Conservation (phyloP, 2,113 vertebrate genomes). For the Uria lomvia region DNA sequence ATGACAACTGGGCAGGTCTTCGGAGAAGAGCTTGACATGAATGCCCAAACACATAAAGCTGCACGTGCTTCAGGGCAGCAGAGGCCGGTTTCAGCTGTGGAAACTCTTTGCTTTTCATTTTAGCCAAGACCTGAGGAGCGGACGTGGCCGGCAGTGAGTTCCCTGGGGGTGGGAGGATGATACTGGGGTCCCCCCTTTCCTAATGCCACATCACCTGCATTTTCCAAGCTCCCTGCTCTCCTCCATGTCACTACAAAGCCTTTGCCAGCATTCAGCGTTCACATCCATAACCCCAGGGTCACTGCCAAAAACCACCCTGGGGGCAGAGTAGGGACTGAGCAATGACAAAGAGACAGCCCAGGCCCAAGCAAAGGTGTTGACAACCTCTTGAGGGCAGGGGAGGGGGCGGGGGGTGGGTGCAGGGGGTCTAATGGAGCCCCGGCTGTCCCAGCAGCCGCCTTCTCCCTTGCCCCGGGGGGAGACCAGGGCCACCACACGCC, state of each 20-base stretch:
- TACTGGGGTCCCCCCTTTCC: not conserved
- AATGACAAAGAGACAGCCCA: not conserved
- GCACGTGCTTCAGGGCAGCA: not conserved
- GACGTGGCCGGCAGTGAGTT: fast-evolving
- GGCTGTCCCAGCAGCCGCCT: not conserved
- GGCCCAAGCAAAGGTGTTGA: not conserved
- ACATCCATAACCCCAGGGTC: not conserved
- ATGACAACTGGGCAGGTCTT: not conserved
- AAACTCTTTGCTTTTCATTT: not conserved
- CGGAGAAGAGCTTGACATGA: not conserved
- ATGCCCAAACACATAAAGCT: not conserved
- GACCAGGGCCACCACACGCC: not conserved
- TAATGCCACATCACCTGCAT: fast-evolving
- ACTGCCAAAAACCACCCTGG: not conserved
- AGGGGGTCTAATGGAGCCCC: not conserved
- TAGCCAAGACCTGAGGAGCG: not conserved
- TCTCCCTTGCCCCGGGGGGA: not conserved
- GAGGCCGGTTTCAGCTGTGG: fast-evolving
- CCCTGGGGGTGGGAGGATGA: not conserved
- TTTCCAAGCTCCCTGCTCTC: not conserved
- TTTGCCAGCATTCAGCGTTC: not conserved
- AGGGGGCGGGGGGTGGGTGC: not conserved
- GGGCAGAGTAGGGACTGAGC: not conserved
- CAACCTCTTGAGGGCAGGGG: not conserved
- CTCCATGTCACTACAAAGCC: fast-evolving